phyloP scores from a whole-genome alignment of 2,888 invertebrate species.

The Beris morrisii region DNA sequence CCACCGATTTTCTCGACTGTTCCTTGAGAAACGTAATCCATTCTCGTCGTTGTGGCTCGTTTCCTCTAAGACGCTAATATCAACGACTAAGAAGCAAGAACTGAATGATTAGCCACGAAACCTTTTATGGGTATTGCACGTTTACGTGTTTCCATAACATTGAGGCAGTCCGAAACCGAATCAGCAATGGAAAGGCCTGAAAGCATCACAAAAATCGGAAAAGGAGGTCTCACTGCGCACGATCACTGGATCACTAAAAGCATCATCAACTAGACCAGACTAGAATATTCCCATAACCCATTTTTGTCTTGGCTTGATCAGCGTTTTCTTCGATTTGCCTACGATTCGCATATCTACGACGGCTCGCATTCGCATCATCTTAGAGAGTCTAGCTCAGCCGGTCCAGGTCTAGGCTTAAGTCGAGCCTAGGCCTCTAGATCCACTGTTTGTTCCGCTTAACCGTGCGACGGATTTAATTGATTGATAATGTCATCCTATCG shows the following conservation, averaged over 20 bases:
- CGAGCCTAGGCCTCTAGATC: constrained; percentile 2
- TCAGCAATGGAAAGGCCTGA: background rate
- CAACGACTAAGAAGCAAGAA: background rate
- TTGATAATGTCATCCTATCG: constrained; percentile 44
- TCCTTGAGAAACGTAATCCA: too few species aligned
- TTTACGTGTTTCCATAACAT: constrained; percentile 41
- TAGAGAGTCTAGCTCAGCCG: background rate
- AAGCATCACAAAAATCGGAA: background rate
- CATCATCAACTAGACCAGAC: constrained; percentile 1
- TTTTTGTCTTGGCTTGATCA: constrained; percentile 3
- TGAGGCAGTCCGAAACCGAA: constrained; percentile 28
- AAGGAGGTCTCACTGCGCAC: constrained; percentile 25
- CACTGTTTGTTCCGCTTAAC: background rate
- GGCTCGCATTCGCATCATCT: background rate
- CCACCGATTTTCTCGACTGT: too few species aligned
- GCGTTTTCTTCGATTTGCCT: background rate
- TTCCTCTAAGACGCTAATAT: too few species aligned
- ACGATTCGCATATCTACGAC: background rate
- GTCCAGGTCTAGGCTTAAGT: constrained; percentile 13
- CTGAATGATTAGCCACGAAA: constrained; percentile 43
- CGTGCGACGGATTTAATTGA: constrained; percentile 42
- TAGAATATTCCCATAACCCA: constrained; percentile 32
- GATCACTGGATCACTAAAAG: constrained; percentile 16
- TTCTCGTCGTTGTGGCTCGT: too few species aligned
- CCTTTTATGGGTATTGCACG: constrained; percentile 44